Conservation (phyloP, 1,140 invertebrate species). For the Lepidostoma basale region DNA sequence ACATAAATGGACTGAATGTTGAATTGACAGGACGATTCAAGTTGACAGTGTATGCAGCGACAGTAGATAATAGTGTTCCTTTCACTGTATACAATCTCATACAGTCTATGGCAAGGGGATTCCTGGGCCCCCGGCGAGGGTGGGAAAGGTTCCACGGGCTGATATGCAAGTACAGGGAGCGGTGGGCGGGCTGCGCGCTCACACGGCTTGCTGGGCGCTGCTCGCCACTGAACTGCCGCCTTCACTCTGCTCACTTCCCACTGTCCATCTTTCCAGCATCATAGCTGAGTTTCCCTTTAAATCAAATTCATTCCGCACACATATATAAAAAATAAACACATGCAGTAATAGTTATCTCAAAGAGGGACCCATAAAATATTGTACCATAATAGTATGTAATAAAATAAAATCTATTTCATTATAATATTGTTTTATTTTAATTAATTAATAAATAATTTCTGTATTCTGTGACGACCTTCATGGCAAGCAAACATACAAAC, state of each 20-base stretch:
- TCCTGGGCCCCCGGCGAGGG: not conserved
- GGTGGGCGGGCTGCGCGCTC: constrained; percentile 32
- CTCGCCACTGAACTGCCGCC: constrained; percentile 38
- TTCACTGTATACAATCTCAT: not conserved
- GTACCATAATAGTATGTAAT: too few relatives aligned
- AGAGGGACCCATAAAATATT: too few relatives aligned
- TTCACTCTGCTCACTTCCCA: constrained; percentile 34
- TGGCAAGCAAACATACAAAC: too few relatives aligned
- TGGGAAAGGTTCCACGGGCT: not conserved
- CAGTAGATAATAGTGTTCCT: not conserved
- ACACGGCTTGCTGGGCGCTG: constrained; percentile 35
- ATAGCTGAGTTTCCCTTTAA: constrained; percentile 45
- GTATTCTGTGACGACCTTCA: too few relatives aligned
- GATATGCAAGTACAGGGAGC: not conserved
- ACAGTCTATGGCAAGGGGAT: not conserved
- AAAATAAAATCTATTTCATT: too few relatives aligned
- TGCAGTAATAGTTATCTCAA: too few relatives aligned
- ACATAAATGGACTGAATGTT: constrained; percentile 20
- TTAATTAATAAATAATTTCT: too few relatives aligned
- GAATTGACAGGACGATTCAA: constrained; percentile 16
- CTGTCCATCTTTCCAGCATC: constrained; percentile 45
- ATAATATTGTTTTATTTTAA: too few relatives aligned
- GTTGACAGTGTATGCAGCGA: not conserved
- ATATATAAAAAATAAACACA: too few relatives aligned
- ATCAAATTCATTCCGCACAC: not conserved